phyloP scores from a whole-genome alignment of 2,797 vertebrate genomes.

The Poecile montanus region DNA sequence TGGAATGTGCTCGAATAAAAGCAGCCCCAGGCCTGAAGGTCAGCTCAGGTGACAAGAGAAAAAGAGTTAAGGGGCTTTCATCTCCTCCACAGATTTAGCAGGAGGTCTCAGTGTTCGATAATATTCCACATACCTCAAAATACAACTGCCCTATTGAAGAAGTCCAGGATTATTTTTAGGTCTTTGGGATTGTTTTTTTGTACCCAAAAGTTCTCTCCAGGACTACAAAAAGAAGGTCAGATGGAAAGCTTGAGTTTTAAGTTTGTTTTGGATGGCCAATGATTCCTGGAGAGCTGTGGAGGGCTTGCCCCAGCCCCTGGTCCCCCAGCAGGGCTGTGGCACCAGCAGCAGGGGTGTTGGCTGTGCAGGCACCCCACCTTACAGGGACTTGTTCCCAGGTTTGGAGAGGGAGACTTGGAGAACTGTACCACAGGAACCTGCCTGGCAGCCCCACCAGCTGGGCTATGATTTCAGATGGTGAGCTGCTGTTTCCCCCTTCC shows the following conservation, averaged over 20 bases:
- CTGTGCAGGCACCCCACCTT: fast-evolving
- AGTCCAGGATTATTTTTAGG: constrained; percentile 19
- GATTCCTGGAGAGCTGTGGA: background rate
- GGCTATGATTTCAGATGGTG: background rate
- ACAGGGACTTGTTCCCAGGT: fast-evolving
- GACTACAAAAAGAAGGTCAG: background rate
- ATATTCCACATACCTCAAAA: background rate
- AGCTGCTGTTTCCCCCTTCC: background rate
- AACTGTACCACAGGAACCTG: fast-evolving
- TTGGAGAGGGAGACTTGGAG: background rate
- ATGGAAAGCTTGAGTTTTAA: background rate
- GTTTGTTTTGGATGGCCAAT: background rate
- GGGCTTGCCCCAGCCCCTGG: background rate
- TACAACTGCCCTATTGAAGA: background rate
- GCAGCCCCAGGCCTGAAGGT: background rate
- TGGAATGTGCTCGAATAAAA: background rate
- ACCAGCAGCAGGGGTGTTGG: background rate
- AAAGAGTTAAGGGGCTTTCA: background rate
- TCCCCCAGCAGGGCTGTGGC: background rate
- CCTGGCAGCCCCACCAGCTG: background rate
- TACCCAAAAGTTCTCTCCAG: background rate
- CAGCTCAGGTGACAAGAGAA: background rate
- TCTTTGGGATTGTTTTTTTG: background rate
- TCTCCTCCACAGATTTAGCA: background rate
- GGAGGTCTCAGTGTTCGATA: background rate